Conservation (phyloP, 1,140 invertebrate species). For the Calephelis virginiensis region DNA sequence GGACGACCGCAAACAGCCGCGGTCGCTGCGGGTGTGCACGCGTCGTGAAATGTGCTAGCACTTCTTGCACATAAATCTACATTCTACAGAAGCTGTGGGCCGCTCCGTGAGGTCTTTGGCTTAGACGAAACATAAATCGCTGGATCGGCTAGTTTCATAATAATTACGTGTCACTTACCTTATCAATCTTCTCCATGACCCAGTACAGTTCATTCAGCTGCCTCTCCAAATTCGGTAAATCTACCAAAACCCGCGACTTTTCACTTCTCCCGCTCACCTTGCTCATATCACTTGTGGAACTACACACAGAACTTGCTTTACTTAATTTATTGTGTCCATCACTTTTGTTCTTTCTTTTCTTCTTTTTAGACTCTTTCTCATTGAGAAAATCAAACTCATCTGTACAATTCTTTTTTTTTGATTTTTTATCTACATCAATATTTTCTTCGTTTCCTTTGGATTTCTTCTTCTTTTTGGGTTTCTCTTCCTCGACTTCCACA, state of each 20-base stretch:
- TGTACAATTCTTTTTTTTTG: slow-evolving; percentile 30
- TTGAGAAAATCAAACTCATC: slow-evolving; percentile 8
- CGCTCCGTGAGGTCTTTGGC: too few species aligned
- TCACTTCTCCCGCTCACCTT: slow-evolving; percentile 39
- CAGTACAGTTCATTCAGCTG: slow-evolving; percentile 57
- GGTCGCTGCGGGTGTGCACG: too few species aligned
- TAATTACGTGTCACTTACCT: slow-evolving; percentile 32
- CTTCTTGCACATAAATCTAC: too few species aligned
- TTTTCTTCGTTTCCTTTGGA: slow-evolving; percentile 36
- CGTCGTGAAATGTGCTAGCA: too few species aligned
- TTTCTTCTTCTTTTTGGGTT: slow-evolving; percentile 39
- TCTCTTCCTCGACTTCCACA: slow-evolving; percentile 29
- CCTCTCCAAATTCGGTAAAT: slow-evolving; percentile 48
- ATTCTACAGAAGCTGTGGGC: too few species aligned
- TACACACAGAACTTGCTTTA: slow-evolving; percentile 50
- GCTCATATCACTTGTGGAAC: slow-evolving; percentile 51
- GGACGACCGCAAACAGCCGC: too few species aligned
- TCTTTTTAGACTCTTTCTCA: slow-evolving; percentile 35
- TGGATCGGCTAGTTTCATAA: not conserved
- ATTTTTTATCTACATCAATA: slow-evolving; percentile 17
- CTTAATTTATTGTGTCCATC: slow-evolving; percentile 40
- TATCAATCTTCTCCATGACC: slow-evolving; percentile 52
- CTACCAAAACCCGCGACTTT: slow-evolving; percentile 31
- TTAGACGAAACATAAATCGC: too few species aligned
- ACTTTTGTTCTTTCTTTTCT: slow-evolving; percentile 45